Base-by-base conservation (phyloP, 2,888 invertebrate species). In the Maniola hyperantus region DNA sequence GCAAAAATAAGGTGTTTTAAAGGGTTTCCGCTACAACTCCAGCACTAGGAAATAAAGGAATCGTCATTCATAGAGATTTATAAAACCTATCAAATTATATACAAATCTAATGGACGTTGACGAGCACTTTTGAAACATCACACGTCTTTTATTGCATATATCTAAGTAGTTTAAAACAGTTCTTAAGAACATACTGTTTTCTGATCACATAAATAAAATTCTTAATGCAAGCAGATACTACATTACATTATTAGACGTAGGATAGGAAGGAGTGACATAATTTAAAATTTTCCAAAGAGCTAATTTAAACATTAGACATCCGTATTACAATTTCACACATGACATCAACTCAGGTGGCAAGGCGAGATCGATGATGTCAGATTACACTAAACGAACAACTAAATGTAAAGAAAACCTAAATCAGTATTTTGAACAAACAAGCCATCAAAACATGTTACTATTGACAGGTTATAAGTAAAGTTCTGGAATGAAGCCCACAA, bases 281-380 rank as follows among this genome's bases (percentile, higher is more conserved):
- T 51, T 26, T 5, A 26, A 26, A 51, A 51, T 26, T 51, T 51
- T 51, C 18, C 26, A 26, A 51, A 51, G 50, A 26, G 20, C 26
- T 51, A 20, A 48, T 48, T 48, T 42, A 42, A 15, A 13, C 7
- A 8, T 5, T 26, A 13, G 26, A 51, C 2, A 26, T 51, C 26
- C 50, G 15, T 57, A 18, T 55, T 42, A 59, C 34, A 59, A 48
- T 48, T 33, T 48, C 34, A 59, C 34, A 48, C 33, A 66, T 66
- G 62, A 66, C 66, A 57, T 66, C 62, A 62, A 50, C 46, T 2
- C n/a, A 10, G 6, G 18, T 20, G 18, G 48, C 0, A 1, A 66
- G n/a, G 51, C 55, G 10, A 36, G 34, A 18, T 34, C 33, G 39
- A n/a, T 66, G 50, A 66, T 57, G 46, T 66, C 33, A 59, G 59